Evolutionary conservation across 2,888 invertebrate species (phyloP), one percentile per base, ranked within the genome.

Genomic region (Catotricha subobsoleta): DNA sequence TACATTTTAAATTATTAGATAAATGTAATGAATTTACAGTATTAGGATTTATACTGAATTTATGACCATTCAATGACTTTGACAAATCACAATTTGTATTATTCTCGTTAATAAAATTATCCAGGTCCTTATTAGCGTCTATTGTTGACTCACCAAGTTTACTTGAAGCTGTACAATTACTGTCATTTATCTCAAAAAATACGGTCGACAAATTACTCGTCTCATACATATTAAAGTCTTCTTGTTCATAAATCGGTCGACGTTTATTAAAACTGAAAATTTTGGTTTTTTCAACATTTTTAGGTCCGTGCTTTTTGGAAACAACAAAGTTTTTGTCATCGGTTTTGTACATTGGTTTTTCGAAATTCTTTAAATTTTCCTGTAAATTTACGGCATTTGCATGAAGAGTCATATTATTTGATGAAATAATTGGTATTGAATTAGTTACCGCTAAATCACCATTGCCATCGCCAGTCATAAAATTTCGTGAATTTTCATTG

Each of bases 181-280:
- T 46, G 18, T 48, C 47, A 30, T 46, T 45, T 13, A 46, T 41
- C 44, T 48, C 47, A 33, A 46, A 47, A 31, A 49, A 49, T 20
- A 45, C 45, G 12, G 45, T 44, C 36, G 47, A 48, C 2, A 45
- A 43, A 40, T 47, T 47, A 23, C 40, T 44, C 16, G 42, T 37
- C 21, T 48, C 46, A 37, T 39, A 44, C 10, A 47, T 31, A 31
- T 48, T 45, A 20, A 44, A 45, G 16, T 46, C 45, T 15, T 45
- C 44, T 5, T 42, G 40, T 19, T 47, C 45, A 38, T 48, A 47
- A 13, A 46, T 43, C 9, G 47, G 45, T 39, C 45, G 46, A 7
- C 47, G 42, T 31, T 47, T 47, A 38, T 47, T 47, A 20, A 44
- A 39, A 25, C 31, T 43, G 31, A 47, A 48, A 8, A 49, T 43